Percentiles rank a stretch among this genome's conserved stretches.
Conservation (phyloP, 2,113 vertebrate genomes). For the Apus apus region DNA sequence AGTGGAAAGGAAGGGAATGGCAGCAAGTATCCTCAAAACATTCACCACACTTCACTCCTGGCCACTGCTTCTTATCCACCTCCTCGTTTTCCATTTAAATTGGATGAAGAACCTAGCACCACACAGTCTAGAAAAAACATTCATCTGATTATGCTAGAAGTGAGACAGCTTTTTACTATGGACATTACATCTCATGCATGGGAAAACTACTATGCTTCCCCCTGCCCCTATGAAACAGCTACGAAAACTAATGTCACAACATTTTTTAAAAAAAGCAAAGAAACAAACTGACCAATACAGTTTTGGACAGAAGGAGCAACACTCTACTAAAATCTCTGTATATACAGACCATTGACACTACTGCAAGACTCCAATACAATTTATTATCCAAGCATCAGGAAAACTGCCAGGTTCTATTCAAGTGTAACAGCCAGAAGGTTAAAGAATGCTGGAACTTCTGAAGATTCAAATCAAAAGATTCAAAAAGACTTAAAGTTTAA, state of each 20-base stretch:
- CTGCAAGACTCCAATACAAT: background rate
- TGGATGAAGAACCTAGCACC: background rate
- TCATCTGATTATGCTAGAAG: background rate
- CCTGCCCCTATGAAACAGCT: background rate
- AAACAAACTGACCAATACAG: background rate
- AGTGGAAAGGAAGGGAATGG: background rate
- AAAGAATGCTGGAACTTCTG: background rate
- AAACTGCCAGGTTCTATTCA: background rate
- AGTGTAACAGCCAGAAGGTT: background rate
- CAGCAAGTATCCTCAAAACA: background rate
- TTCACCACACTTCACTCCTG: background rate
- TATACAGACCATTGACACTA: background rate
- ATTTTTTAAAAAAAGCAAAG: background rate
- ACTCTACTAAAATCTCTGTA: background rate
- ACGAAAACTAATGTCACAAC: background rate
- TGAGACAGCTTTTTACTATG: background rate
- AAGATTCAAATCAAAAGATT: conserved; percentile 33
- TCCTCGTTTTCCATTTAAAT: background rate
- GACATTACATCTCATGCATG: background rate
- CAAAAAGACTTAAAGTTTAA: conserved; percentile 60
- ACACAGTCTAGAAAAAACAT: background rate
- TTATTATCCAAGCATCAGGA: background rate
- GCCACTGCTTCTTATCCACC: background rate
- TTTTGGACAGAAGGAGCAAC: background rate
- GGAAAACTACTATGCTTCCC: background rate